These are phyloP conservation scores for Stegodyphus mimosarum DNA, from an alignment of 1,140 invertebrate species.

Conservation along the genomic window DNA sequence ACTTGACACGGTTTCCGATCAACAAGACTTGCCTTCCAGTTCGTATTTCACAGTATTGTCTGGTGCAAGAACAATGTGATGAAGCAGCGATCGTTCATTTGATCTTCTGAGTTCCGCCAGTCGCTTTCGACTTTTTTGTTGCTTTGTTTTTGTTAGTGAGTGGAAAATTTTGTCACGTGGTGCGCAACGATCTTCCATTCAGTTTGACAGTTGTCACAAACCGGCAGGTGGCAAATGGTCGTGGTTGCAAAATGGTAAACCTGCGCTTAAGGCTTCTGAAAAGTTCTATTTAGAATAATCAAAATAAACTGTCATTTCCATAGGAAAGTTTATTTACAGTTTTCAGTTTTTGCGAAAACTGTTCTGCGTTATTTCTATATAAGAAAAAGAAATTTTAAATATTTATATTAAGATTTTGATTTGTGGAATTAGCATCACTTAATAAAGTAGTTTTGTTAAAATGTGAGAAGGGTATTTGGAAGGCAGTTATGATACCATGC, in stretches of 20 bases:
- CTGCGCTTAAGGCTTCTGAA: conserved; percentile 5
- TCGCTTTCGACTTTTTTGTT: conserved; percentile 14
- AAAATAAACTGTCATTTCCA: neutral
- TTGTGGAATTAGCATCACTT: too few relatives aligned
- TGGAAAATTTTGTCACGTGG: conserved; percentile 16
- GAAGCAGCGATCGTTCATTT: neutral
- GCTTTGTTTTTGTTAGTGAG: neutral
- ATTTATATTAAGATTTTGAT: neutral
- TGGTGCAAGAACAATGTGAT: conserved; percentile 29
- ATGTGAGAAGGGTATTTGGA: too few relatives aligned
- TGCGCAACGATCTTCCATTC: neutral
- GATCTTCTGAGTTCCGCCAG: neutral
- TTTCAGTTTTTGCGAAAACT: neutral
- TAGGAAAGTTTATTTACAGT: neutral
- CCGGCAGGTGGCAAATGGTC: neutral
- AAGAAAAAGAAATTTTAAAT: neutral
- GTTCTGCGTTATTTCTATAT: neutral
- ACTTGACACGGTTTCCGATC: conserved; percentile 27
- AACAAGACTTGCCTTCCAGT: conserved; percentile 7
- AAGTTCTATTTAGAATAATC: neutral
- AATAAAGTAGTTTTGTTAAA: too few relatives aligned
- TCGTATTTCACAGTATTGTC: conserved; percentile 41
- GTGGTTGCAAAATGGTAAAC: neutral
- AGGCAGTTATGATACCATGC: too few relatives aligned
- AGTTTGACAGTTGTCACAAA: neutral